Evolutionary conservation across 1,140 invertebrate genomes (phyloP).

Genomic region (Anagrus nilaparvatae): DNA sequence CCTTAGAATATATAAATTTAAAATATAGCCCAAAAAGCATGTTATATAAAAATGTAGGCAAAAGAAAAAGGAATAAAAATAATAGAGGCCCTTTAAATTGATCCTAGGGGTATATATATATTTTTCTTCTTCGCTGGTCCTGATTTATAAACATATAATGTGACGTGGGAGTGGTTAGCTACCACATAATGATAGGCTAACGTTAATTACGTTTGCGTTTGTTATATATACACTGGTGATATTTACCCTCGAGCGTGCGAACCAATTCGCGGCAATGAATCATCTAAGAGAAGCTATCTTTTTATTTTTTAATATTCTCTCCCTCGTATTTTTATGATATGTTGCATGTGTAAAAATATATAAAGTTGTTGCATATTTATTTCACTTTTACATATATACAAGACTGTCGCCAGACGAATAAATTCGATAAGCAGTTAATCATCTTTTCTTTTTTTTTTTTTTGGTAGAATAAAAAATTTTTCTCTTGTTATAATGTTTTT

Average conservation of each 20-base stretch:
- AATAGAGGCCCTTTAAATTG: no score
- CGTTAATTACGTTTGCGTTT: slow-evolving; percentile 43
- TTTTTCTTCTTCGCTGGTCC: slow-evolving; percentile 31
- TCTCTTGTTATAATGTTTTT: neutral
- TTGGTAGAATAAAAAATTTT: neutral
- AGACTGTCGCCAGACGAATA: no score
- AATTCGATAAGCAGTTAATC: no score
- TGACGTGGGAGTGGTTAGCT: slow-evolving; percentile 44
- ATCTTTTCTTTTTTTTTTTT: no score
- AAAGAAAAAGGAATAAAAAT: no score
- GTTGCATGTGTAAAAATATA: no score
- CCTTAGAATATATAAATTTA: no score
- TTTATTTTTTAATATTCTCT: neutral
- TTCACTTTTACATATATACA: no score
- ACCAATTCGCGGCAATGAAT: slow-evolving; percentile 12
- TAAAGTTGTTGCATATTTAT: no score
- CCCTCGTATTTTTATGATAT: neutral
- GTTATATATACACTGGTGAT: slow-evolving; percentile 17
- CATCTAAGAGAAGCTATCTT: slow-evolving; percentile 11
- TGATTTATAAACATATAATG: slow-evolving; percentile 48
- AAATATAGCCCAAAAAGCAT: no score
- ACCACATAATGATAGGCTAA: slow-evolving; percentile 45
- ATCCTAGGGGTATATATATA: no score
- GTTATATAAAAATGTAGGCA: no score
- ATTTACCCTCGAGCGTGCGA: slow-evolving; percentile 14